Evolutionary conservation across 2,797 vertebrate genomes (phyloP), one percentile per base, ranked within the genome.

Genomic region (Pseudopleuronectes americanus): DNA sequence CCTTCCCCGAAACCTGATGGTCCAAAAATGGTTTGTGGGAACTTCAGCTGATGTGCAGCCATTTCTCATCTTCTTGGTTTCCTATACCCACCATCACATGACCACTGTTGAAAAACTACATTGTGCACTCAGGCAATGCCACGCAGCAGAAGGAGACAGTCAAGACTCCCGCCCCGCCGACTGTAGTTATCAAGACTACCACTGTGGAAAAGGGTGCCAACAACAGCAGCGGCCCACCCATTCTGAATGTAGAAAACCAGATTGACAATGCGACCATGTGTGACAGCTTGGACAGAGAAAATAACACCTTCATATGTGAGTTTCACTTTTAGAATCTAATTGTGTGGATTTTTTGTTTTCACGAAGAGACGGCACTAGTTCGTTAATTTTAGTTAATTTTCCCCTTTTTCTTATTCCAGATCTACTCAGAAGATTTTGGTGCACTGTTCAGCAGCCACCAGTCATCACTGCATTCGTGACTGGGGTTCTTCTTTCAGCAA

Each of bases 401-500:
- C 49, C 33, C 17, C 33, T 14, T 1, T 23, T 6, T 4, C 61
- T n/a, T 0, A 17, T 72, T 82, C 1, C 57, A 87, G 85, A 28
- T 52, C 6, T 0, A 0, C 26, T 21, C 4, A 0, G 0, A 1
- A 0, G 10, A 2, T 1, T 56, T 0, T 2, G 58, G 0, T 0
- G 0, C 0, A 1, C 0, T 8, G 2, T 73, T 23, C 0, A 0
- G 48, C 2, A 61, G 6, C 1, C 3, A 0, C 13, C 12, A 22
- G 60, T 64, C 8, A 26, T 84, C 36, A 4, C 79, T 49, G 53
- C 60, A 0, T 84, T 89, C 59, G 3, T 81, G 3, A 12, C 24
- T 4, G 92, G 89, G 23, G 51, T 79, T 3, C 0, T 76, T 8
- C n/a, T 78, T 16, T 73, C 89, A 47, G 16, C 84, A 5, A 19